These are phyloP conservation scores for Mirounga angustirostris DNA, from an alignment of 2,113 vertebrate genomes.

Conservation along the genomic window DNA sequence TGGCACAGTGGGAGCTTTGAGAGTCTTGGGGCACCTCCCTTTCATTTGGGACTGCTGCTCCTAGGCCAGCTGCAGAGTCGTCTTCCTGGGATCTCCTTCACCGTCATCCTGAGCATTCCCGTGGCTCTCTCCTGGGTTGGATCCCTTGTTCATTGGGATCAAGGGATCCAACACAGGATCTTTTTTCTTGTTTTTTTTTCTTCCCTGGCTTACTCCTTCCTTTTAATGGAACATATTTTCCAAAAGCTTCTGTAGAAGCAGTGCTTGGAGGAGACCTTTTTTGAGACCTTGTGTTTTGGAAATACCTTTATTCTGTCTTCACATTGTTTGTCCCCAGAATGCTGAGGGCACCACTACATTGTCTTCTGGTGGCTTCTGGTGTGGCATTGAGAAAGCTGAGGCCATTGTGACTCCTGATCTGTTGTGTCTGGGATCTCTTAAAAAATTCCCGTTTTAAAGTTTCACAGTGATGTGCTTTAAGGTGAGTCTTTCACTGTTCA, in stretches of 20 bases:
- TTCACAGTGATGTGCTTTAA: neutral
- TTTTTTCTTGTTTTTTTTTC: neutral
- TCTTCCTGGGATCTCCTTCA: neutral
- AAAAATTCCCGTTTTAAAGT: neutral
- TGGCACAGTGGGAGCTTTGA: neutral
- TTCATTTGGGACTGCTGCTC: too few relatives aligned
- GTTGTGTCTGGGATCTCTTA: neutral
- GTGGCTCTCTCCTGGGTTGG: neutral
- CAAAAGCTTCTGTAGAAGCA: neutral
- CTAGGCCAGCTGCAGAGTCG: rapidly evolving
- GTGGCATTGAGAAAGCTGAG: neutral
- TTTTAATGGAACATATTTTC: neutral
- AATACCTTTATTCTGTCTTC: neutral
- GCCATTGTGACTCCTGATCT: neutral
- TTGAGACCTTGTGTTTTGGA: neutral
- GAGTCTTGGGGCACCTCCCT: neutral
- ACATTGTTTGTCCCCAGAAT: neutral
- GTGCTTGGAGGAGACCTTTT: neutral
- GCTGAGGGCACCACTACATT: neutral
- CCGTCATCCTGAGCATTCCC: neutral
- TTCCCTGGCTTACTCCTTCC: neutral
- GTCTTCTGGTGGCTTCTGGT: neutral
- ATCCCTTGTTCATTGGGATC: neutral
- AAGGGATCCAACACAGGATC: neutral
- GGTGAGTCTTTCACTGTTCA: neutral